Evolutionary conservation across 2,113 vertebrate genomes (phyloP).

Genomic region (Bubo bubo): DNA sequence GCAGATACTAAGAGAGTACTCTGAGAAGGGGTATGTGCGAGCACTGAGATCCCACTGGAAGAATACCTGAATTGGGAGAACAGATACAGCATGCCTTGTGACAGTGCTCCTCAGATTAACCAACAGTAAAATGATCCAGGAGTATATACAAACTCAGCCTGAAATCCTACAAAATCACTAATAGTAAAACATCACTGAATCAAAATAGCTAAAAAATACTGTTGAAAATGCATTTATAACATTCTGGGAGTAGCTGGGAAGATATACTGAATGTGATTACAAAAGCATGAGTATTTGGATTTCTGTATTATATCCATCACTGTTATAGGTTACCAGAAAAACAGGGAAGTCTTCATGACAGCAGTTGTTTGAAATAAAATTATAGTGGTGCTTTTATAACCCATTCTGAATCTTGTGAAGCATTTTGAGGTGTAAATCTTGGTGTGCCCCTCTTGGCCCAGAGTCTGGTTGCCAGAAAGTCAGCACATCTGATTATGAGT

Average conservation of each 20-base stretch:
- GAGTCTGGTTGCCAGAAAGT: neutral
- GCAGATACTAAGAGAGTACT: neutral
- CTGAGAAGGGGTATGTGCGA: neutral
- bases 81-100: neutral
- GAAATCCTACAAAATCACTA: neutral
- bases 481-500: neutral
- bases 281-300: rapidly evolving
- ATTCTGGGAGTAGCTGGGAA: neutral
- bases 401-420: neutral
- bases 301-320: neutral
- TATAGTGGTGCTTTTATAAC: neutral
- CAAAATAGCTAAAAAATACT: neutral
- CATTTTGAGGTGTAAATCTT: neutral
- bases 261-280: neutral
- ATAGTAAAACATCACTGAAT: neutral
- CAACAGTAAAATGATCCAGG: neutral
- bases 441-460: neutral
- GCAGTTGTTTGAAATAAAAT: neutral
- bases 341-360: neutral
- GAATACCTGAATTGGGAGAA: neutral
- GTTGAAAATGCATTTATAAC: neutral
- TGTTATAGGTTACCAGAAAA: neutral
- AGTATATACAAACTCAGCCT: neutral
- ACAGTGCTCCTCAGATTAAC: neutral
- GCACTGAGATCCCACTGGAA: neutral